Percentiles rank a stretch among this genome's conserved stretches.
Evolutionary conservation across 1,140 invertebrate genomes (phyloP).

Genomic region (Drosophila parvula): DNA sequence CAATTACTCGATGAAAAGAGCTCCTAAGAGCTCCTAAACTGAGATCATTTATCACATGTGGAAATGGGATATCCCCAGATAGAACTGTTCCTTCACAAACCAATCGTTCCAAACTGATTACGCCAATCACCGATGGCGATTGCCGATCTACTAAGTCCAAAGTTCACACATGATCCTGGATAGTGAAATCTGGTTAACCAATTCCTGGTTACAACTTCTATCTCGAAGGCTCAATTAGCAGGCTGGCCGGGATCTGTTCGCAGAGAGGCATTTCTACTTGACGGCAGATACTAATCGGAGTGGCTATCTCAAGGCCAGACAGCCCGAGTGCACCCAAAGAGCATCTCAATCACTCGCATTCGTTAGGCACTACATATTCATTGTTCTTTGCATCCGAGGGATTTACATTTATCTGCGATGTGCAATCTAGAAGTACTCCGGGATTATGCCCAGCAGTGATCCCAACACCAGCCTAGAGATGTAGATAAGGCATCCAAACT

Average conservation of each 20-base stretch:
- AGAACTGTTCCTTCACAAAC: slow-evolving; percentile 18
- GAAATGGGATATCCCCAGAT: slow-evolving; percentile 29
- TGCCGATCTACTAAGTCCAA: slow-evolving; percentile 27
- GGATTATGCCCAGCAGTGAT: slow-evolving; percentile 36
- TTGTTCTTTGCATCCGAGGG: slow-evolving; percentile 30
- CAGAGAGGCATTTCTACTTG: slow-evolving; percentile 32
- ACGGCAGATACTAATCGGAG: slow-evolving; percentile 51
- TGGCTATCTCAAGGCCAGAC: slow-evolving; percentile 35
- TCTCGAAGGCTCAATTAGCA: slow-evolving; percentile 30
- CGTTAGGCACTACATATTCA: slow-evolving; percentile 20
- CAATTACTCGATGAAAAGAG: slow-evolving; percentile 20
- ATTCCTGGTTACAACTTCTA: slow-evolving; percentile 47
- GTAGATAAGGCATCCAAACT: slow-evolving; percentile 52
- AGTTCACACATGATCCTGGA: slow-evolving; percentile 64
- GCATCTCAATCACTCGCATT: slow-evolving; percentile 41
- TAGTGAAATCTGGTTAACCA: slow-evolving; percentile 67
- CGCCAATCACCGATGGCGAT: not conserved
- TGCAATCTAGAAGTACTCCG: slow-evolving; percentile 46
- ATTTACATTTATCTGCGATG: slow-evolving; percentile 47
- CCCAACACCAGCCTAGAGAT: slow-evolving; percentile 32
- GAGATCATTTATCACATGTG: slow-evolving; percentile 38
- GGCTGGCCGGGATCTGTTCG: slow-evolving; percentile 17
- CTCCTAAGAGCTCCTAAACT: slow-evolving; percentile 9
- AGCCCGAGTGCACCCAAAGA: slow-evolving; percentile 19
- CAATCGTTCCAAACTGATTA: slow-evolving; percentile 36